A percentile compares a stretch with the other conserved stretches of the same genome.
Conservation (phyloP, 2,797 vertebrate species). For the Cephalopachus bancanus region DNA sequence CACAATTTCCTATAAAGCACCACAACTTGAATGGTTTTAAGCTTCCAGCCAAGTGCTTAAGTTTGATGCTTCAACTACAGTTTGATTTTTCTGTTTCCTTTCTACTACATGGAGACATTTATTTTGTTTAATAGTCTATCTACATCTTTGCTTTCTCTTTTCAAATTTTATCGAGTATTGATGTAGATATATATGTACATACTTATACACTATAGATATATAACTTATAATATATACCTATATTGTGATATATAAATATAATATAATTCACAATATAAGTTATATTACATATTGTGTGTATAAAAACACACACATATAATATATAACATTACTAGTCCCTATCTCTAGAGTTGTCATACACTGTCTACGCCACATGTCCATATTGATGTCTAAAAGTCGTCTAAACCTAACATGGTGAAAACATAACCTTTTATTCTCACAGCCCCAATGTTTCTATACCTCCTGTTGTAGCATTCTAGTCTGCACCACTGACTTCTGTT, state of each 20-base stretch:
- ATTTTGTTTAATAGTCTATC: not conserved
- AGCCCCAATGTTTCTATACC: not conserved
- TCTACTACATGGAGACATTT: not conserved
- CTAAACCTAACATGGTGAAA: not conserved
- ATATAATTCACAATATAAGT: not conserved
- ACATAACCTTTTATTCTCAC: not conserved
- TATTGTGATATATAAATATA: not conserved
- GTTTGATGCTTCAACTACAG: not conserved
- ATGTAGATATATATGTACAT: not conserved
- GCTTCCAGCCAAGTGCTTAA: not conserved
- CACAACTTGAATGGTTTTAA: not conserved
- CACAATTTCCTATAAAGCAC: not conserved
- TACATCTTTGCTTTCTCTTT: not conserved
- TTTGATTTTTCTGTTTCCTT: not conserved
- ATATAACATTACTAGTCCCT: not conserved
- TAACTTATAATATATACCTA: not conserved
- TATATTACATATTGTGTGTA: not conserved
- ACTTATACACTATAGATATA: no score
- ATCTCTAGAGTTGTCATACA: not conserved
- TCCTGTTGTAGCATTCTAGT: not conserved
- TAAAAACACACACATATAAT: not conserved
- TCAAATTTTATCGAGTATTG: conserved; percentile 8
- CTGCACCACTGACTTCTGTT: not conserved
- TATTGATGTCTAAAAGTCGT: not conserved
- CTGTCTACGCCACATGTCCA: not conserved